phyloP scores from a whole-genome alignment of 2,113 vertebrate species.

The Ploceus nigricollis region DNA sequence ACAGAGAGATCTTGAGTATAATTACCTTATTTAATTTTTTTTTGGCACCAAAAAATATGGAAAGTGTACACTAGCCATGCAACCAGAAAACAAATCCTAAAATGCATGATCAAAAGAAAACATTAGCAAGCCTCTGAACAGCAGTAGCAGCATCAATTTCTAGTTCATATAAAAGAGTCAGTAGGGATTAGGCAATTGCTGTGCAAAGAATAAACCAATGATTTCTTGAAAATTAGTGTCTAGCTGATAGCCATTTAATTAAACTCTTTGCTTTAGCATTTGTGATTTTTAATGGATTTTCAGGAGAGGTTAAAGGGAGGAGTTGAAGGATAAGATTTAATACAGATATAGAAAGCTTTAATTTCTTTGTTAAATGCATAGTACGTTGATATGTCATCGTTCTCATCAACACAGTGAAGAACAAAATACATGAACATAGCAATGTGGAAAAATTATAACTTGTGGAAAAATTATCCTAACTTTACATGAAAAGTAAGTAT shows the following conservation, averaged over 20 bases:
- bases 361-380: background rate
- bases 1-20: background rate
- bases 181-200: constrained; percentile 25
- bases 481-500: background rate
- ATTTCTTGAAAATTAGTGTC: background rate
- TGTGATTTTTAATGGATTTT: background rate
- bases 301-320: background rate
- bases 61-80: background rate
- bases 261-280: background rate
- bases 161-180: background rate
- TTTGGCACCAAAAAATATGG: background rate
- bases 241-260: constrained; percentile 11
- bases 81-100: background rate
- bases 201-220: background rate
- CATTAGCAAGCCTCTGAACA: background rate
- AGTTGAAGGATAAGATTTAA: background rate
- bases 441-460: background rate
- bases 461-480: background rate
- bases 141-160: background rate
- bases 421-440: background rate
- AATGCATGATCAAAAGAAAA: background rate
- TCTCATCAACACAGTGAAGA: background rate
- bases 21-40: background rate
- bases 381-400: background rate
- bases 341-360: background rate